Conservation (phyloP, 2,797 vertebrate species). For the Pelochelys cantorii region DNA sequence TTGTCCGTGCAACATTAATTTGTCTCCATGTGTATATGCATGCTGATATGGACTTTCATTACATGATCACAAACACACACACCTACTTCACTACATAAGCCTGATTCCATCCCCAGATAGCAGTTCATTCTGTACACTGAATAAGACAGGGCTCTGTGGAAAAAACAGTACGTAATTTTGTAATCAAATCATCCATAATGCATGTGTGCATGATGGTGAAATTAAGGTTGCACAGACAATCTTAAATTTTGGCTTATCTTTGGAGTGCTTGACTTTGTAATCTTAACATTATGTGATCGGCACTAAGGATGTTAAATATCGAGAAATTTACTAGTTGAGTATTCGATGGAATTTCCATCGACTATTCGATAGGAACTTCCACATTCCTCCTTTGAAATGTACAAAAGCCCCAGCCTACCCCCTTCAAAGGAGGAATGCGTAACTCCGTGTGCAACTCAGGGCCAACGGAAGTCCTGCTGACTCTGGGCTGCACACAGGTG, state of each 20-base stretch:
- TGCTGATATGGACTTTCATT: not conserved
- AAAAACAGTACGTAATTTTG: not conserved
- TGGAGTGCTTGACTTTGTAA: not conserved
- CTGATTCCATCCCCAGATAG: not conserved
- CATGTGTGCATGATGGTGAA: not conserved
- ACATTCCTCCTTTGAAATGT: too few species aligned
- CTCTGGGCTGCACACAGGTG: too few species aligned
- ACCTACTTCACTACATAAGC: not conserved
- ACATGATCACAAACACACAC: not conserved
- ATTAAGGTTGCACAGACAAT: not conserved
- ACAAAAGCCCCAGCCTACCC: too few species aligned
- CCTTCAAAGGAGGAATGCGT: too few species aligned
- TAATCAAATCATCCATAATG: not conserved
- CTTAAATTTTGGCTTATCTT: not conserved
- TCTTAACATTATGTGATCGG: not conserved
- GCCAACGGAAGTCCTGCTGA: too few species aligned
- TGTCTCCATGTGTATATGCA: not conserved
- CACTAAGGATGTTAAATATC: too few species aligned
- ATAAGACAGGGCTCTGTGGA: not conserved
- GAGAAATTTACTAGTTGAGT: too few species aligned
- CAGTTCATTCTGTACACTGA: not conserved
- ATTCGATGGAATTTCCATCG: too few species aligned
- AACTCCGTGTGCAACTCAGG: too few species aligned
- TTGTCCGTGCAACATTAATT: not conserved
- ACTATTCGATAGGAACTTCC: too few species aligned